phyloP scores from a whole-genome alignment of 2,797 vertebrate genomes.

The Pseudomugil tenellus region DNA sequence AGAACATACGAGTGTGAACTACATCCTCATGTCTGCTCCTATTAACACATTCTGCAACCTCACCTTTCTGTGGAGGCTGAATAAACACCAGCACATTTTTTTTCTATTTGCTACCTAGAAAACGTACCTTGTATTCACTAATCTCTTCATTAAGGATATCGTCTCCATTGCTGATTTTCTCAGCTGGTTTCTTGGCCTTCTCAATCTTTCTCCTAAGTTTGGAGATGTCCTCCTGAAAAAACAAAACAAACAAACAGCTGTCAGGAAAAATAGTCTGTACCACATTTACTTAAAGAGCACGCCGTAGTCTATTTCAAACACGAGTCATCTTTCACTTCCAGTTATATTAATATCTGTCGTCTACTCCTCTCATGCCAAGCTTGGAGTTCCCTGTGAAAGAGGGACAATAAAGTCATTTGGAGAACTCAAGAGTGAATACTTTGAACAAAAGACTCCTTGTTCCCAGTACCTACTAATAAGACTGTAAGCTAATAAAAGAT shows the following conservation, averaged over 20 bases:
- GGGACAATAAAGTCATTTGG: neutral
- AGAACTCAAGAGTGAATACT: neutral
- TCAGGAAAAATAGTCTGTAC: neutral
- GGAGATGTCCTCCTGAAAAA: constrained; percentile 93
- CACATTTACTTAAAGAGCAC: neutral
- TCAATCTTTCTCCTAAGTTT: constrained; percentile 94
- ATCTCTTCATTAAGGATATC: constrained; percentile 98
- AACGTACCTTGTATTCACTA: constrained; percentile 92
- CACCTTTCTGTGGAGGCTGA: neutral
- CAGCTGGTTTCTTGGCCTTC: constrained; percentile 96
- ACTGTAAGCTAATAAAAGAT: neutral
- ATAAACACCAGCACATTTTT: fast-evolving
- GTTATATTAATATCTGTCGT: neutral
- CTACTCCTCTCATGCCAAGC: neutral
- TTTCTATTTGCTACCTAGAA: neutral
- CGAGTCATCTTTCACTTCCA: neutral
- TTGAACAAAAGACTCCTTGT: neutral
- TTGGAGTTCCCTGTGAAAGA: neutral
- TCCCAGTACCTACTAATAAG: neutral
- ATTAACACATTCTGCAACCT: neutral
- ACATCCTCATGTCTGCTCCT: neutral
- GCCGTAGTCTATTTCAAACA: neutral
- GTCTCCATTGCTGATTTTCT: constrained; percentile 95
- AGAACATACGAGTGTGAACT: neutral
- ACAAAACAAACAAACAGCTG: neutral